These are phyloP conservation scores for Pandemis corylana DNA, from an alignment of 2,888 invertebrate species.

Conservation along the genomic window DNA sequence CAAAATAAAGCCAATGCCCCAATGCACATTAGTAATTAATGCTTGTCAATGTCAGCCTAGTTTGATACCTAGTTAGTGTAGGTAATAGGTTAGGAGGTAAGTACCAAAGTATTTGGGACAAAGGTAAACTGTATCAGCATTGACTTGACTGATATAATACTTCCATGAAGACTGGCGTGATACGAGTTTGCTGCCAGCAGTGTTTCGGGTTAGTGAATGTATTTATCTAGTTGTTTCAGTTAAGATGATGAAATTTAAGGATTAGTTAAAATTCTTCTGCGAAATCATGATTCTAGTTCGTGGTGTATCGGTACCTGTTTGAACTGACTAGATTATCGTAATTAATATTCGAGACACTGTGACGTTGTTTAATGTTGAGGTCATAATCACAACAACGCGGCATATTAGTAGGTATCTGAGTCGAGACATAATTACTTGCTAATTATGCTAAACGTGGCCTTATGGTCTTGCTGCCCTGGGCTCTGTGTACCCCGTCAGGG, in stretches of 20 bases:
- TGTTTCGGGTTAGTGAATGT: neutral
- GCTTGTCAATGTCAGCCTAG: neutral
- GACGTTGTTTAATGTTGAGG: constrained; percentile 3
- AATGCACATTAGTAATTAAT: neutral
- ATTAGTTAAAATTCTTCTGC: neutral
- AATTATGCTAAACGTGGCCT: no score
- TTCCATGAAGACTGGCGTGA: neutral
- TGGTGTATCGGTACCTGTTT: neutral
- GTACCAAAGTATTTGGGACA: neutral
- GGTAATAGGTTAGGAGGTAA: no score
- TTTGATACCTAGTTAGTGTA: neutral
- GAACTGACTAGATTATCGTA: neutral
- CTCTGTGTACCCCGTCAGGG: no score
- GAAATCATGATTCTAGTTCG: neutral
- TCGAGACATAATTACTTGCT: neutral
- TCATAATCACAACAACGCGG: neutral
- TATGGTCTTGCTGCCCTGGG: no score
- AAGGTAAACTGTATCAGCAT: neutral
- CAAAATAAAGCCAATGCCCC: neutral
- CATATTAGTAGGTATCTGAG: no score
- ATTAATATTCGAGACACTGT: neutral
- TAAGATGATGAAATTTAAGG: constrained; percentile 2
- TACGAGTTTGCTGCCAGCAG: neutral
- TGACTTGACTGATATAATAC: neutral
- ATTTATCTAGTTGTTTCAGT: neutral